Evolutionary conservation across 2,797 vertebrate genomes (phyloP).

Genomic region (Rhynchonycteris naso): DNA sequence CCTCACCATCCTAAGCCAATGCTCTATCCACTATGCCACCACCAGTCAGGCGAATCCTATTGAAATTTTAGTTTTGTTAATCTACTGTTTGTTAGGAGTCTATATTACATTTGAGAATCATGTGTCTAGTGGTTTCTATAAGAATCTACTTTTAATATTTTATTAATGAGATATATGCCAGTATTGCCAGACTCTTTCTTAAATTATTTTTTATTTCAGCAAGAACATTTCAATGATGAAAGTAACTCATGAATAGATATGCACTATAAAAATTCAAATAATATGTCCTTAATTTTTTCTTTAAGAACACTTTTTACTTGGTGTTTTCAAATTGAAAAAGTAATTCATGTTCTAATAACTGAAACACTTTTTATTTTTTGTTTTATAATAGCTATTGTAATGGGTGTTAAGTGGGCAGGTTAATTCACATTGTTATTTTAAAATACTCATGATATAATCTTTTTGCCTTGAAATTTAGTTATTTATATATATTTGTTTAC

Average conservation of each 20-base stretch:
- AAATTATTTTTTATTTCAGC: constrained; percentile 48
- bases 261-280: constrained; percentile 26
- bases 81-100: neutral
- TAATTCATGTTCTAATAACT: neutral
- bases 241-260: neutral
- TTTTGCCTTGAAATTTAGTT: constrained; percentile 7
- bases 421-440: neutral
- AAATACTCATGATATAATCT: neutral
- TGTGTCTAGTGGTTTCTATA: constrained; percentile 33
- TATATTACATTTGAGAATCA: constrained; percentile 41
- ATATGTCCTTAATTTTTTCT: neutral
- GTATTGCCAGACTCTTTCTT: neutral
- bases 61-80: constrained; percentile 28
- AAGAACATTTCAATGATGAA: constrained; percentile 45
- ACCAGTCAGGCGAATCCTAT: neutral
- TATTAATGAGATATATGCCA: constrained; percentile 18
- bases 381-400: neutral
- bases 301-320: constrained; percentile 27
- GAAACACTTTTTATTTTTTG: neutral
- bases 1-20: too few species aligned
- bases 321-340: constrained; percentile 29
- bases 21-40: too few species aligned
- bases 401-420: neutral
- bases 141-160: constrained; percentile 30
- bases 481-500: constrained; percentile 36